A percentile compares a stretch with the other conserved stretches of the same genome.
Evolutionary conservation across 2,888 invertebrate genomes (phyloP).

Genomic region (Macrophya annulata): DNA sequence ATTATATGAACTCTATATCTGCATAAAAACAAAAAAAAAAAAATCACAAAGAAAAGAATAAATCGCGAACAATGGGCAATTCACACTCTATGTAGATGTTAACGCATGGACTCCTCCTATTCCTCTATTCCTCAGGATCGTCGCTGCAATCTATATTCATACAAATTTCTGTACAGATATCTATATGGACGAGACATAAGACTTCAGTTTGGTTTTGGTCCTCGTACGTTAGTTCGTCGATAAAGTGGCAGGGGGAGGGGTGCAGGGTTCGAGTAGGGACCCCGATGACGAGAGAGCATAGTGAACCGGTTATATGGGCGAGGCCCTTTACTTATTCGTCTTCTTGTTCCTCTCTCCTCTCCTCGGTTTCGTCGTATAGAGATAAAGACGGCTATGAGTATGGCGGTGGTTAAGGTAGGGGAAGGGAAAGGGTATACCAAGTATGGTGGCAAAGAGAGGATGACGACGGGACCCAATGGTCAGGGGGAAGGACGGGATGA

Average conservation of each 20-base stretch:
- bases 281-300: slow-evolving; percentile 68
- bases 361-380: slow-evolving; percentile 61
- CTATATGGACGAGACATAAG: slow-evolving; percentile 66
- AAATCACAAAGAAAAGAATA: not conserved
- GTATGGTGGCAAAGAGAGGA: slow-evolving; percentile 77
- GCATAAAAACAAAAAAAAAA: not conserved
- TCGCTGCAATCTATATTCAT: slow-evolving; percentile 15
- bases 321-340: slow-evolving; percentile 75
- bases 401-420: not conserved
- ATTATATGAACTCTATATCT: not conserved
- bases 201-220: not conserved
- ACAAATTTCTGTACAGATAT: slow-evolving; percentile 53
- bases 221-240: slow-evolving; percentile 61
- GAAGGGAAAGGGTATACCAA: slow-evolving; percentile 71
- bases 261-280: slow-evolving; percentile 63
- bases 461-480: slow-evolving; percentile 70
- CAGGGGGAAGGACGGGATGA: slow-evolving; percentile 71
- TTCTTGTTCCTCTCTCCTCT: slow-evolving; percentile 64
- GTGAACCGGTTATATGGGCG: slow-evolving; percentile 79
- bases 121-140: slow-evolving; percentile 58
- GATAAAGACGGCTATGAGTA: slow-evolving; percentile 42
- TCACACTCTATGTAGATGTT: slow-evolving; percentile 11
- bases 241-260: slow-evolving; percentile 59
- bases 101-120: not conserved
- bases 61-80: slow-evolving; percentile 25